Evolutionary conservation across 2,113 vertebrate species (phyloP).

Genomic region (Chamaetylas fuelleborni): DNA sequence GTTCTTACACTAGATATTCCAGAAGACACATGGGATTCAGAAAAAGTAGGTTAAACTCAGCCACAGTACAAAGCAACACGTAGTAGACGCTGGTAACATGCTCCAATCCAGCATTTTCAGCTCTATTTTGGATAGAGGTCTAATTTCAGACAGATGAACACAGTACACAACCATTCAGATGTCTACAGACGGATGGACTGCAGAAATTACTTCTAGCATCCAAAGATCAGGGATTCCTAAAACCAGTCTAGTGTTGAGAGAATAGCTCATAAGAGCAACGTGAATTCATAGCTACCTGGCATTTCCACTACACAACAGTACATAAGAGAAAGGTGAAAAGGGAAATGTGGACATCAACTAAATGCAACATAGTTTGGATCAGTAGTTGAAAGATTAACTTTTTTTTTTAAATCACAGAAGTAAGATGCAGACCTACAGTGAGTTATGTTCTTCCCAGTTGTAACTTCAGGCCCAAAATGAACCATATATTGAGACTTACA

Average conservation of each 20-base stretch:
- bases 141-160: not conserved
- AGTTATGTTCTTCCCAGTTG: not conserved
- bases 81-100: accelerated
- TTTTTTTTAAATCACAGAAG: not conserved
- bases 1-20: not conserved
- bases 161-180: not conserved
- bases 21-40: not conserved
- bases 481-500: not conserved
- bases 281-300: not conserved
- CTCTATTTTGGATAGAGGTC: not conserved
- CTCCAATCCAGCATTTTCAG: not conserved
- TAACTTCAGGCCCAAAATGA: not conserved
- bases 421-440: not conserved
- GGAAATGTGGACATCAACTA: not conserved
- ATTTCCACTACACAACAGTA: not conserved
- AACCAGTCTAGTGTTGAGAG: not conserved
- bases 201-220: not conserved
- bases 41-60: not conserved
- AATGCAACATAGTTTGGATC: not conserved
- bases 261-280: not conserved
- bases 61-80: not conserved
- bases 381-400: not conserved
- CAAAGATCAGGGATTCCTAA: not conserved
- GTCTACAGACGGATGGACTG: not conserved
- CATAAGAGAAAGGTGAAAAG: not conserved